A percentile compares a stretch with the other conserved stretches of the same genome.
Conservation (phyloP, 2,888 invertebrate species). For the Venusia cambrica region DNA sequence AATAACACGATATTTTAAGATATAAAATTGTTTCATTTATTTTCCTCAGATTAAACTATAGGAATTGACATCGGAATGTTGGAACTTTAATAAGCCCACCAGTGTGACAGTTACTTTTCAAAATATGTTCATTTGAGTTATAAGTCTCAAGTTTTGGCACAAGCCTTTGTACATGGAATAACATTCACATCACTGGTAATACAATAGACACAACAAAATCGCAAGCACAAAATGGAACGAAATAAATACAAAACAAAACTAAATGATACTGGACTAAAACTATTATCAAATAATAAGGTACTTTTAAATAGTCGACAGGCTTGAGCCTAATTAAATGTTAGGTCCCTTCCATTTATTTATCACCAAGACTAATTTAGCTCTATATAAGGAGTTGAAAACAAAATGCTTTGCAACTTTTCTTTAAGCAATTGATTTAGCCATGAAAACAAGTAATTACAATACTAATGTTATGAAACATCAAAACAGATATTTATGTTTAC, state of each 20-base stretch:
- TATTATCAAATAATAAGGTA: not conserved
- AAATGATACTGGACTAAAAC: conserved; percentile 3
- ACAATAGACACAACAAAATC: conserved; percentile 1
- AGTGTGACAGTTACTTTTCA: too few relatives aligned
- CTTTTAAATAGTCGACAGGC: conserved; percentile 1
- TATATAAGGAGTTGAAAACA: too few relatives aligned
- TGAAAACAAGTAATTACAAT: too few relatives aligned
- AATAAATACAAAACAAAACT: not conserved
- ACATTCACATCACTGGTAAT: not conserved
- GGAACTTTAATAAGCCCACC: too few relatives aligned
- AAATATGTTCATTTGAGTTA: too few relatives aligned
- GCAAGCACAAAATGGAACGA: conserved; percentile 1
- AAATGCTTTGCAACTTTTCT: too few relatives aligned
- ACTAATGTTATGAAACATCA: too few relatives aligned
- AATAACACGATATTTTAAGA: conserved; percentile 21
- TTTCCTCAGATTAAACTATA: not conserved
- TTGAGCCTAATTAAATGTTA: conserved; percentile 6
- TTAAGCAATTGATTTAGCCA: too few relatives aligned
- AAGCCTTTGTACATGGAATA: conserved; percentile 7
- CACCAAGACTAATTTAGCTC: too few relatives aligned
- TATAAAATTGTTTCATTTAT: conserved; percentile 17
- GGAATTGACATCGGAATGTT: too few relatives aligned
- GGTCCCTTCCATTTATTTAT: conserved; percentile 5
- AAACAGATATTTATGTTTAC: too few relatives aligned
- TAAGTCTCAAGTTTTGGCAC: too few relatives aligned